A percentile compares a stretch with the other conserved stretches of the same genome.
Conservation (phyloP, 2,888 invertebrate genomes). For the Bimastos eiseni region DNA sequence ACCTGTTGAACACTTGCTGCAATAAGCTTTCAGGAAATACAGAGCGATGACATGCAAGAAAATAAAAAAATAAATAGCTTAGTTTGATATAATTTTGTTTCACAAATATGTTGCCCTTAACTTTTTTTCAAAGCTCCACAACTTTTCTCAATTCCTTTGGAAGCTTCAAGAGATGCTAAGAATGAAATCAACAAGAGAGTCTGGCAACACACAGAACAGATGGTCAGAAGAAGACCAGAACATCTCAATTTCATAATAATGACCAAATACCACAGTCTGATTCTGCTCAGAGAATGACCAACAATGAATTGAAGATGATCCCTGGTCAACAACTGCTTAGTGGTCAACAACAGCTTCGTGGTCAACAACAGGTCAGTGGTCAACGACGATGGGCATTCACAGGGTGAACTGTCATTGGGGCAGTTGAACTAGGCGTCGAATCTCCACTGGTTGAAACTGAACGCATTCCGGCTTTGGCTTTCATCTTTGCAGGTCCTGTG, state of each 20-base stretch:
- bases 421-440: constrained; percentile 31
- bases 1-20: not conserved
- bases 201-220: not conserved
- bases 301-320: not conserved
- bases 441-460: constrained; percentile 27
- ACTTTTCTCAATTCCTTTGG: not conserved
- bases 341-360: too few relatives aligned
- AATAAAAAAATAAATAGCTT: not conserved
- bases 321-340: not conserved
- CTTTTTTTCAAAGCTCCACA: not conserved
- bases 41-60: not conserved
- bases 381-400: not conserved
- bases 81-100: not conserved
- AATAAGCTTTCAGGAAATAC: not conserved
- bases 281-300: constrained; percentile 13
- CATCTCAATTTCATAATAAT: not conserved
- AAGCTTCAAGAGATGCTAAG: not conserved
- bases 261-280: not conserved
- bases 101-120: not conserved
- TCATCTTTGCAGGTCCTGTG: constrained; percentile 13
- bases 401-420: constrained; percentile 22
- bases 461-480: not conserved
- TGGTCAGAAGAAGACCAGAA: not conserved
- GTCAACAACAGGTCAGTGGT: too few relatives aligned
- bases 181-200: not conserved